phyloP scores from a whole-genome alignment of 2,888 invertebrate genomes.

The Phymatocera aterrima region DNA sequence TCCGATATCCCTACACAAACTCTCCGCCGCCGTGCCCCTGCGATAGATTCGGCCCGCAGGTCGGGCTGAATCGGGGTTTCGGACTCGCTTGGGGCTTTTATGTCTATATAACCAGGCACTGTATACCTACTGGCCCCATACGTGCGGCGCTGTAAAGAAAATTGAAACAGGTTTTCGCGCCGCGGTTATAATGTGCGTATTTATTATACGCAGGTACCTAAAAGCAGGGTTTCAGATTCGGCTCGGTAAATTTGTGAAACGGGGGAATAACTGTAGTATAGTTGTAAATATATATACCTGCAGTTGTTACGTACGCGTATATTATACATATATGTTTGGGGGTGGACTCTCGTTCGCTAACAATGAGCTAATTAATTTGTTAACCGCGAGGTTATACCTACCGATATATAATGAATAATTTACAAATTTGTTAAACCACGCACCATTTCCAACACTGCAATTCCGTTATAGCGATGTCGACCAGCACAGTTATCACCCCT shows the following conservation, averaged over 20 bases:
- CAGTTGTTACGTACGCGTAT: too few relatives aligned
- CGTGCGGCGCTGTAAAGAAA: too few relatives aligned
- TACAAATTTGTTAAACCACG: conserved; percentile 18
- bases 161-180: neutral
- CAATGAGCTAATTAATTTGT: conserved; percentile 41
- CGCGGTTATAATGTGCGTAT: neutral
- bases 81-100: too few relatives aligned
- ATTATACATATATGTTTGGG: too few relatives aligned
- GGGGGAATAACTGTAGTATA: neutral
- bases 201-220: too few relatives aligned
- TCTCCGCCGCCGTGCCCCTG: too few relatives aligned
- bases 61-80: too few relatives aligned
- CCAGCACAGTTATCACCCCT: neutral
- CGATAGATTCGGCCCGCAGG: too few relatives aligned
- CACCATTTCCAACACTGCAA: conserved; percentile 21
- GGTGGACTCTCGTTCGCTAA: conserved; percentile 9
- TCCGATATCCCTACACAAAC: too few relatives aligned
- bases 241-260: neutral
- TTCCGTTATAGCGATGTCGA: conserved; percentile 17
- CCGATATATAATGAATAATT: conserved; percentile 36
- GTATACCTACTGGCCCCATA: too few relatives aligned
- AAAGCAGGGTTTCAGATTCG: conserved; percentile 6
- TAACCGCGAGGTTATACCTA: conserved; percentile 25
- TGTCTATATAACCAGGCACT: too few relatives aligned
- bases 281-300: neutral